Evolutionary conservation across 2,797 vertebrate genomes (phyloP), one percentile per base, ranked within the genome.

Genomic region (Micropoecilia bifurca): DNA sequence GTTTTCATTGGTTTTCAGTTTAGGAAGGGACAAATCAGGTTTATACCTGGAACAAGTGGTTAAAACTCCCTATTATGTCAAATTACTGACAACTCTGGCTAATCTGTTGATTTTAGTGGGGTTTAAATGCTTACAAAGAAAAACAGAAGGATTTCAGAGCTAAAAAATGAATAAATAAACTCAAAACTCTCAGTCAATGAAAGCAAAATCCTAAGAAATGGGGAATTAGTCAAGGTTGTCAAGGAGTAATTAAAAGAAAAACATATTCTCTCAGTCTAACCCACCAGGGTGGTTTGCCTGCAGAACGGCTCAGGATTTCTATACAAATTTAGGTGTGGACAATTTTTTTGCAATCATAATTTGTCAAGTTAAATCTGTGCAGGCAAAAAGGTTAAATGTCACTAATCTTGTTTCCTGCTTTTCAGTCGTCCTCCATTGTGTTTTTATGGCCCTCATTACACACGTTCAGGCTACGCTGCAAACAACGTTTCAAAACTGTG

Each of bases 391-490:
- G 66, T 13, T 63, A 9, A 69, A 71, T 55, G 61, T 63, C 36
- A 41, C 45, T 39, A 53, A 75, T 53, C 30, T 41, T 28, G 39
- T 4, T 82, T 30, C 59, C 78, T 45, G 76, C 83, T 86, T 80
- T 69, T 78, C 76, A 83, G 78, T 91, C 84, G 86, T 84, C 41
- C 76, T 89, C 74, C 82, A 39, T 83, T 90, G 85, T 91, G 84
- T 86, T 89, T 91, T 92, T 87, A 90, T 80, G 82, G 59, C 88
- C 82, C 77, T 89, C 87, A 90, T 94, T 91, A 90, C 84, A 82
- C 82, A 83, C 76, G 73, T 83, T 84, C 48, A 83, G 83, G 73
- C 73, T 82, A 83, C 71, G 63, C 80, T 78, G 89, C 84, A 88
- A 90, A 89, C 83, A 10, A 57, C 7, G 46, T 93, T 95, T 93